Evolutionary conservation across 2,888 invertebrate genomes (phyloP).

Genomic region (Thelaira solivaga): DNA sequence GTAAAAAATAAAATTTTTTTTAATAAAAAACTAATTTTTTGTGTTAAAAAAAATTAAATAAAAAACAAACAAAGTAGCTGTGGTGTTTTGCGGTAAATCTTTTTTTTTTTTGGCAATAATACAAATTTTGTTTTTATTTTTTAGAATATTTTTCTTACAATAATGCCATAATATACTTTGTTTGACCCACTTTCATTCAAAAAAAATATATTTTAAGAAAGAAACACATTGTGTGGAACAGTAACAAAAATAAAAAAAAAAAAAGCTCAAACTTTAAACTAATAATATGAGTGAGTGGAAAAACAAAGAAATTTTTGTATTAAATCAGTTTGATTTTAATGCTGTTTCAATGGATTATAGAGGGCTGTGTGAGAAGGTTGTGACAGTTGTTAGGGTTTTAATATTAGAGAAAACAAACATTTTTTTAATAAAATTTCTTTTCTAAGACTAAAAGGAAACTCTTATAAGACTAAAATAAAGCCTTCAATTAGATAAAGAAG

Average conservation of each 20-base stretch:
- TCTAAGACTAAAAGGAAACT: too few species aligned
- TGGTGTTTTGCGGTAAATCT: slow-evolving; percentile 49
- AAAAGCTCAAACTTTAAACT: slow-evolving; percentile 7
- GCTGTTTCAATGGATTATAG: background rate
- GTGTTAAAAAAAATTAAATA: slow-evolving; percentile 15
- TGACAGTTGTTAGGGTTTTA: too few species aligned
- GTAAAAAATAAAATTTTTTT: background rate
- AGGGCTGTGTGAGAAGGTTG: background rate
- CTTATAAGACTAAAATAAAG: too few species aligned
- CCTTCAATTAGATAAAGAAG: too few species aligned
- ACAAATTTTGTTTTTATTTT: slow-evolving; percentile 41
- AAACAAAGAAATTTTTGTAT: slow-evolving; percentile 17
- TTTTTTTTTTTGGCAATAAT: slow-evolving; percentile 57
- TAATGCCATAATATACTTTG: slow-evolving; percentile 34
- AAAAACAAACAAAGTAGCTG: background rate
- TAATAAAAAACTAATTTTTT: slow-evolving; percentile 10
- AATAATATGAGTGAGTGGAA: slow-evolving; percentile 3
- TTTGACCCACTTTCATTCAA: slow-evolving; percentile 48
- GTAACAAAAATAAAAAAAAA: background rate
- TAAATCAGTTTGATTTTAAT: background rate
- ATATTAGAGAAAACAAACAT: too few species aligned
- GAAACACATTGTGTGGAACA: slow-evolving; percentile 32
- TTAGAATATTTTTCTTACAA: background rate
- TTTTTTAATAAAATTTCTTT: too few species aligned
- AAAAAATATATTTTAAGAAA: background rate